Base-by-base conservation (phyloP, 2,888 invertebrate genomes). In the Megamerina dolium region DNA sequence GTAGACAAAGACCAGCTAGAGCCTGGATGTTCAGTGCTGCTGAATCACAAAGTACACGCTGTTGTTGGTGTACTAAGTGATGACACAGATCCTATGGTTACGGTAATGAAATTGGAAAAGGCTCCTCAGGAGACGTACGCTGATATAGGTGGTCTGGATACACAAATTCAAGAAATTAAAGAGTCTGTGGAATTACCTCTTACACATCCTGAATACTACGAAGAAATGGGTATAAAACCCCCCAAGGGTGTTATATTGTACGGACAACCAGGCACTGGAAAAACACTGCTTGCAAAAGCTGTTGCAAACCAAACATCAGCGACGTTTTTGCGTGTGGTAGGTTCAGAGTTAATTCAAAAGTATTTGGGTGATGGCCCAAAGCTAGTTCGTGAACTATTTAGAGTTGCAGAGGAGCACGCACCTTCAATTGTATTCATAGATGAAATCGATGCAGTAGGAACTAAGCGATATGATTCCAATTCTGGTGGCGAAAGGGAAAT, bases 1-100 rank as follows among this genome's bases (percentile, higher is more conserved):
- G 99, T 99, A 20, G 99, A 99, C 73, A 99, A 99, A 70, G 97
- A 99, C 70, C 96, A 97, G 67, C 73, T 99, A 42, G 97, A 99
- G 72, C 99, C 99, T 18, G 97, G 99, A 5, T 99, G 97, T 72
- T 95, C 97, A 2, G 99, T 99, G 3, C 76, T 99, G 6, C 76
- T 99, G 6, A 99, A 99, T 72, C 99, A 99, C 70, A 99, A 99
- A 80, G 96, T 96, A 2, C 96, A 99, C 76, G 95, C 96, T 35
- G 96, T 99, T n/a, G 96, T 99, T 21, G 97, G 99, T 41, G 95
- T 97, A 1, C 73, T 97, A n/a, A 87, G 93, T 18, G 99, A 99
- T 74, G 97, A 99, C 66, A 97, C 96, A 10, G 99, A 99, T 74
- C 99, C 99, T 4, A 99, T 99, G 97, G 99, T 99, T 3, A 97